phyloP scores from a whole-genome alignment of 2,888 invertebrate genomes.

The Asteroscopus sphinx region DNA sequence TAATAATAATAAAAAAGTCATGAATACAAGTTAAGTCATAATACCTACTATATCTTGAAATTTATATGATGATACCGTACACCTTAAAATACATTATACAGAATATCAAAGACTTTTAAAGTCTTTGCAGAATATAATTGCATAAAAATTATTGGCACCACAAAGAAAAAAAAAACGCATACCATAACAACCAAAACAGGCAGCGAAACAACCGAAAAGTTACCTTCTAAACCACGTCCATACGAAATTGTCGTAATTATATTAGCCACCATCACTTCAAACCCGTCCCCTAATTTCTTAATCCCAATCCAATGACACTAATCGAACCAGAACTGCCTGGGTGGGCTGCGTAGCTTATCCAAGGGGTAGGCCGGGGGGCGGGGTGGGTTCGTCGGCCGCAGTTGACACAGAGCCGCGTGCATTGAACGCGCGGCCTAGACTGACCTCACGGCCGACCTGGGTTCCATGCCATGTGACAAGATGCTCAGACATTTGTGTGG shows the following conservation, averaged over 20 bases:
- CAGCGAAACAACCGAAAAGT: too few species aligned
- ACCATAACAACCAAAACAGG: background rate
- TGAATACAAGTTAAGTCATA: too few species aligned
- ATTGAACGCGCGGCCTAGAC: conserved; percentile 83
- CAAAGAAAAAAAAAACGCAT: background rate
- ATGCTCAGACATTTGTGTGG: conserved; percentile 4
- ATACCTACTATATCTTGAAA: too few species aligned
- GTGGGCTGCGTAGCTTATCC: conserved; percentile 73
- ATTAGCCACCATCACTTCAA: background rate
- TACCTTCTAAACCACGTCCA: background rate
- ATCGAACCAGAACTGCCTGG: conserved; percentile 65
- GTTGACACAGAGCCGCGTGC: conserved; percentile 82
- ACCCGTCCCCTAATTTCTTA: background rate
- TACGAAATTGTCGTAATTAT: background rate
- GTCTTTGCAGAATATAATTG: too few species aligned
- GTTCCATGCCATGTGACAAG: conserved; percentile 46
- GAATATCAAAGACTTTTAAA: too few species aligned
- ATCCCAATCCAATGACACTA: conserved; percentile 6
- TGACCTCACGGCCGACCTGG: conserved; percentile 78
- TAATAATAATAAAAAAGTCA: too few species aligned
- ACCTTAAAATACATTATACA: too few species aligned
- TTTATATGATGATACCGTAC: too few species aligned
- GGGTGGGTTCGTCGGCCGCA: conserved; percentile 75
- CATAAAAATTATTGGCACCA: background rate
- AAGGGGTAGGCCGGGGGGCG: conserved; percentile 42